Base-by-base conservation (phyloP, 2,797 vertebrate species). In the Amazona ochrocephala region DNA sequence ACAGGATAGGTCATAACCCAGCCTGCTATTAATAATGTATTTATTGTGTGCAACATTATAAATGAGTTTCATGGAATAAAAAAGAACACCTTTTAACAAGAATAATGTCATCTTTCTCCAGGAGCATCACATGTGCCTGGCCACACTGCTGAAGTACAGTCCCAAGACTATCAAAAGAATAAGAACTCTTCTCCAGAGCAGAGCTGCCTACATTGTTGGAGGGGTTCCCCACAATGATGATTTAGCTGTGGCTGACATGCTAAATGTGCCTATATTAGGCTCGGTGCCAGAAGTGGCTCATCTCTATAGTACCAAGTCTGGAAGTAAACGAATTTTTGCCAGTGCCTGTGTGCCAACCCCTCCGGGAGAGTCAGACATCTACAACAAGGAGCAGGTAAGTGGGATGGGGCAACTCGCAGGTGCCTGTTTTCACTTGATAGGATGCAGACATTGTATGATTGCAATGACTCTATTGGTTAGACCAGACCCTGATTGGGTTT, bases 1-100 rank as follows among this genome's bases (percentile, higher is more conserved):
- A 99, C 98, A 98, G 98, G 98, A 99, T 98, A 98, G 99, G 99
- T 99, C 98, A 99, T 98, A 98, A 98, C 98, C 99, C 98, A 98
- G 98, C 96, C 98, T 98, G 98, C 98, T 99, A 98, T 98, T 99
- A 98, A 98, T 99, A 99, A 99, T 98, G 98, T 98, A 99, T 98
- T 98, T 98, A 97, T 98, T 98, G 97, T 98, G 97, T 98, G 97
- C 98, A 98, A 92, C 95, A 84, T 98, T 97, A 98, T 97, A 97
- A 98, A 98, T 97, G 98, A 97, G 97, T 98, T 98, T 97, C 96
- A 96, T 92, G 95, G 96, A 97, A 96, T 78, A 91, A 97, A 98
- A 89, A 98, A 96, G 93, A 96, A 95, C 94, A 95, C 84, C 85
- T 98, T 97, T 95, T 97, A 96, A 96, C 93, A 77, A 94, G 93